Percentiles rank a stretch among this genome's conserved stretches.
These are phyloP conservation scores for Umimayanthus chanpuru DNA, from an alignment of 92 coral and sea anemone species.

Conservation along the genomic window DNA sequence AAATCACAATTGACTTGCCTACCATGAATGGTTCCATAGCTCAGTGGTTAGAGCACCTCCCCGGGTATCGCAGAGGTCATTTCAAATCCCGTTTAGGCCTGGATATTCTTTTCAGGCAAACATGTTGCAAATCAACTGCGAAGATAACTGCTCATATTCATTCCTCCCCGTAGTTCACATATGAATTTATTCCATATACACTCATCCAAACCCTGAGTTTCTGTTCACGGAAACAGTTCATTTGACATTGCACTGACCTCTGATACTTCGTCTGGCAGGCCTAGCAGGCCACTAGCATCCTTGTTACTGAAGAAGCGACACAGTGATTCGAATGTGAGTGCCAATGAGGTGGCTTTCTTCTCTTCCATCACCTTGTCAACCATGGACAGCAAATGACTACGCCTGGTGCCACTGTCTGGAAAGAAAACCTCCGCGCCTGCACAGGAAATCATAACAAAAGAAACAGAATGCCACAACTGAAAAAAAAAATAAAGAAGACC, in stretches of 20 bases:
- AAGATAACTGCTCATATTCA: too few relatives aligned
- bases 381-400: conserved; percentile 93
- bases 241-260: conserved; percentile 55
- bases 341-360: conserved; percentile 86
- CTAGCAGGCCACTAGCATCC: conserved; percentile 97
- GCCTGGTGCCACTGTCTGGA: conserved; percentile 93
- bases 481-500: conserved; percentile 66
- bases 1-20: too few relatives aligned
- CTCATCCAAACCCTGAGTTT: background rate
- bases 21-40: too few relatives aligned
- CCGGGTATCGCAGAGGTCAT: too few relatives aligned
- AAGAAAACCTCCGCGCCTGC: conserved; percentile 97
- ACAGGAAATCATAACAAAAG: background rate
- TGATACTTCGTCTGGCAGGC: conserved; percentile 80
- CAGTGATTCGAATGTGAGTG: conserved; percentile 95
- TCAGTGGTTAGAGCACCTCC: too few relatives aligned
- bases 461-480: too few relatives aligned
- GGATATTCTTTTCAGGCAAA: too few relatives aligned
- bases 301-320: conserved; percentile 97
- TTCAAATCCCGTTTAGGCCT: too few relatives aligned
- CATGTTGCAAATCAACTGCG: too few relatives aligned
- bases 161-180: too few relatives aligned
- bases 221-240: background rate
- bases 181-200: too few relatives aligned
- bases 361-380: conserved; percentile 98